phyloP scores from a whole-genome alignment of 2,888 invertebrate genomes.

The Ectropis crepuscularia region DNA sequence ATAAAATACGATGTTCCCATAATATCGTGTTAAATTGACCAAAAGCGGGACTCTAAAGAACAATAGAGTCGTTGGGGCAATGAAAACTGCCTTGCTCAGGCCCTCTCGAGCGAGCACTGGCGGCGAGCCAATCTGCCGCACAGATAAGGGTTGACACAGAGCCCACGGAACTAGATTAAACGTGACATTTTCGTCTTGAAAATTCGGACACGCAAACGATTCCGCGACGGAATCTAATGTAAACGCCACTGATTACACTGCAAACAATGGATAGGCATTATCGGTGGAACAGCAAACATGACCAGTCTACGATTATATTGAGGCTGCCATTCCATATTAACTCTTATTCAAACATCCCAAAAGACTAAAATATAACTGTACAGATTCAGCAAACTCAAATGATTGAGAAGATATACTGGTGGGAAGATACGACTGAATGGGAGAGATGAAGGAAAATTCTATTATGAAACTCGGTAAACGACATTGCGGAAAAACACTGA shows the following conservation, averaged over 20 bases:
- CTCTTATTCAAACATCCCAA: neutral
- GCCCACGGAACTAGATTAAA: constrained; percentile 43
- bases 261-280: constrained; percentile 41
- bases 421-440: constrained; percentile 14
- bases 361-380: constrained; percentile 12
- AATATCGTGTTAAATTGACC: constrained; percentile 50
- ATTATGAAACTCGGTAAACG: constrained; percentile 8
- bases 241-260: constrained; percentile 34
- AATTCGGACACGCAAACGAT: constrained; percentile 43
- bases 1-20: constrained; percentile 43
- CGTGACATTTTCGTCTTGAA: constrained; percentile 36
- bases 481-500: constrained; percentile 11
- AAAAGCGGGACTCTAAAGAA: constrained; percentile 42
- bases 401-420: constrained; percentile 4
- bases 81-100: constrained; percentile 61
- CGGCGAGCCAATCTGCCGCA: constrained; percentile 55
- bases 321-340: neutral
- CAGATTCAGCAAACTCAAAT: constrained; percentile 6
- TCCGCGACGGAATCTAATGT: constrained; percentile 36
- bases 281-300: constrained; percentile 34
- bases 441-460: constrained; percentile 20
- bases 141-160: constrained; percentile 52
- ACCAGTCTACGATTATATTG: constrained; percentile 1
- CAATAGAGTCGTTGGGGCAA: constrained; percentile 63
- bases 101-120: constrained; percentile 57